Base-by-base conservation (phyloP, 1,140 invertebrate genomes). In the Cyclina sinensis region DNA sequence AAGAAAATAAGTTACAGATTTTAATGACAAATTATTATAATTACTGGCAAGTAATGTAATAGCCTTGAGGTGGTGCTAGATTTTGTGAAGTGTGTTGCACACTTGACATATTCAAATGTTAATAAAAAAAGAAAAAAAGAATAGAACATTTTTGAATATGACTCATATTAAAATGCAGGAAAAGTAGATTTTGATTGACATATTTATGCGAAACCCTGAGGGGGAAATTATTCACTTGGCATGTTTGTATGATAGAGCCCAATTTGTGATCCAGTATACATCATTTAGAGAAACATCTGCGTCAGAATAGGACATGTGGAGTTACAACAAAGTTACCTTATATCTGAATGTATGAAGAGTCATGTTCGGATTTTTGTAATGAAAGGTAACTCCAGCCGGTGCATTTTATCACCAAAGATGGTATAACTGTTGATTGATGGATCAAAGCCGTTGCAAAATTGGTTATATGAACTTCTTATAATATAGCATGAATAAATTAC, bases 381-480 rank as follows among this genome's bases (percentile, higher is more conserved):
- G n/a, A 27, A 62, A 62, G 0, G 57, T 70, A 39, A 18, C 35
- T 37, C 11, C 27, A 70, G 32, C 32, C 7, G 30, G 35, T 70
- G 32, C 27, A 46, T 78, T 35, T 27, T 74, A 43, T 48, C 30
- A 35, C 35, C 35, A 16, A 46, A 37, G 68, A 73, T 46, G 68
- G 68, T 73, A 32, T 81, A 30, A 43, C 79, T 24, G 43, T 18
- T 81, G 48, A 81, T 81, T 81, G 79, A 59, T 81, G 32, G 79
- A 62, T 81, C 79, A 81, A 81, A 81, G 79, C 24, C 27, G 57
- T 46, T 12, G 7, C 30, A 24, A 81, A 81, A 81, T 81, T 81
- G 79, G 79, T 43, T 59, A 65, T 81, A 81, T 81, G 79, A 81
- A 37, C 57, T 39, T 24, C 37, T 5, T 81, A 81, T 81, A 59